Evolutionary conservation across 1,140 invertebrate species (phyloP), one percentile per base, ranked within the genome.

Genomic region (Trinorchestia longiramus): DNA sequence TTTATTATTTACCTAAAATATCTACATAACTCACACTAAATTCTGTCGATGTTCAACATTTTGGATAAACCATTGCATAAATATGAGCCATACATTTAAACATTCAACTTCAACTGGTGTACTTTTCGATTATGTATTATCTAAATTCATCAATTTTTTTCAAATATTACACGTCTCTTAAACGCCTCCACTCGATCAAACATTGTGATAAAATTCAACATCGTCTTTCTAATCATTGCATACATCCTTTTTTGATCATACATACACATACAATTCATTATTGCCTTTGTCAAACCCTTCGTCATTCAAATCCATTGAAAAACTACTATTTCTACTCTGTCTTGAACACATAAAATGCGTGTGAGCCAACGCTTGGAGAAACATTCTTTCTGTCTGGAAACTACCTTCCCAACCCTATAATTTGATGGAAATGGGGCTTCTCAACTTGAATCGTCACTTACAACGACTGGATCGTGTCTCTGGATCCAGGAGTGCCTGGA

Each of bases 401-500:
- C 62, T 77, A 36, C 62, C 15, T 36, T 77, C 62, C 62, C 1
- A 11, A 77, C 62, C 62, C 1, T 36, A 77, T 28, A 11, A 53
- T 53, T 53, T 19, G 19, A 6, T 53, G 47, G 47, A 53, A 77
- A 77, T 77, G 62, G 1, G 62, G 36, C 15, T 28, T 43, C 8
- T 15, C 45, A 41, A 95, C 94, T 43, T 41, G 43, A 96, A 42
- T 19, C 87, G 42, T 57, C 41, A 19, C 94, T n/a, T 44, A 96
- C 17, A 42, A 96, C 96, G 90, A 91, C 36, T 95, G 96, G 95
- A 57, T 94, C 96, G 95, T 95, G 96, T 77, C 15, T 36, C 1
- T 77, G 62, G 43, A 95, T 96, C 43, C 96, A 43, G 94, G 90
- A 95, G 77, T 77, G 92, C 96, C 96, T 44, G 96, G 96, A 96